Evolutionary conservation across 2,888 invertebrate genomes (phyloP), one percentile per base, ranked within the genome.

Genomic region (Eupithecia insigniata): DNA sequence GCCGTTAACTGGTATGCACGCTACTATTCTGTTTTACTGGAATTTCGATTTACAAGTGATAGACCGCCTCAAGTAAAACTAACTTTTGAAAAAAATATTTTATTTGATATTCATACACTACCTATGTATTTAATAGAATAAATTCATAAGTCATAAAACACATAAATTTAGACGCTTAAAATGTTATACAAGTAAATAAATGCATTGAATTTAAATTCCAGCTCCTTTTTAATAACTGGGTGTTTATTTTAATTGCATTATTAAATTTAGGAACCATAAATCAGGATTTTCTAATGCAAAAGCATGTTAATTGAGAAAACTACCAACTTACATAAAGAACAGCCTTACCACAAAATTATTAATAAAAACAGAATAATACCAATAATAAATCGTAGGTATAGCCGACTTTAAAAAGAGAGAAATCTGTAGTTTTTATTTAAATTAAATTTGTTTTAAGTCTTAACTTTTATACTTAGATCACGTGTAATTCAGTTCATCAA

Each of bases 211-310:
- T 55, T 26, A 26, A 26, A 55, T 26, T 12, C 22, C 22, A 22
- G 3, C 16, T 16, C 6, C 43, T 58, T 28, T 16, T 58, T 58
- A 58, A 16, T 6, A n/a, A 66, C 43, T 66, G 66, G 66, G 46
- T 66, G 32, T 66, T 65, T 43, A 43, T 43, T 43, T 18, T 18
- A 46, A 46, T 8, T n/a, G n/a, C n/a, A 46, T 66, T n/a, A 51
- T 43, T 61, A 51, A 64, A 46, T 61, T 68, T 67, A 76, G 73
- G 75, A 76, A 76, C 75, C 36, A 69, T 71, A 64, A 36, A 60
- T 71, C 34, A 73, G 34, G 32, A 67, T 61, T 67, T 69, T 55
- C 22, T 58, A 22, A 64, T 73, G 12, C 64, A 67, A 70, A 26
- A 73, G 55, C 39, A 55, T 61, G 30, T 16, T 16, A 28, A 10